Evolutionary conservation across 2,113 vertebrate species (phyloP), one percentile per base, ranked within the genome.

Genomic region (Romanogobio albipinnatus): DNA sequence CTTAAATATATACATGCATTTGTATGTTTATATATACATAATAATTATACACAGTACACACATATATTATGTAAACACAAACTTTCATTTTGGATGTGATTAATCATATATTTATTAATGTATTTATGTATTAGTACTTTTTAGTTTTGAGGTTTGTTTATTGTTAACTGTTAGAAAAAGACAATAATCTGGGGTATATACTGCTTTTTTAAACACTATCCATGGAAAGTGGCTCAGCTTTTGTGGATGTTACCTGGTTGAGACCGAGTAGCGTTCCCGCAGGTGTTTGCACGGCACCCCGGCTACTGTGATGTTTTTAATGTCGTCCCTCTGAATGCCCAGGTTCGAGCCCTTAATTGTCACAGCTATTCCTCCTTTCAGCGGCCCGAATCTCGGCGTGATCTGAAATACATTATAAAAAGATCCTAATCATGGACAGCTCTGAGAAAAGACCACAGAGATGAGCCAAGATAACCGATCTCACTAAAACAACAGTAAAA

Each of bases 331-430:
- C 74, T 86, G 92, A 90, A 97, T 93, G 74, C 98, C 97, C 91
- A 99, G 88, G 87, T 99, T 98, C 66, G 97, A 96, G 84, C 98
- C 98, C 5, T 92, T 94, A 91, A 99, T 97, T 80, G 98, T 99
- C 90, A 99, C 88, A 2, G 94, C 94, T 87, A 98, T 97, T 88
- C 96, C 96, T 71, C 98, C 98, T 2, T 51, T 89, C 84, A 96
- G 85, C 0, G 98, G 97, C 53, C 97, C 98, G 0, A 92, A 97
- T 79, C 88, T 91, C 22, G 98, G 98, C 87, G 94, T 94, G 93
- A 99, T 96, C 98, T 99, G 90, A 14, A 77, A 84, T 1, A 2
- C 4, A 33, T 81, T 14, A 68, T 1, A 22, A 51, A 29, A 51
- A 22, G 43, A 81, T 53, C 29, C 56, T 13, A 58, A 59, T 43